These are phyloP conservation scores for Lycophotia porphyrea DNA, from an alignment of 2,888 invertebrate genomes.

Conservation along the genomic window DNA sequence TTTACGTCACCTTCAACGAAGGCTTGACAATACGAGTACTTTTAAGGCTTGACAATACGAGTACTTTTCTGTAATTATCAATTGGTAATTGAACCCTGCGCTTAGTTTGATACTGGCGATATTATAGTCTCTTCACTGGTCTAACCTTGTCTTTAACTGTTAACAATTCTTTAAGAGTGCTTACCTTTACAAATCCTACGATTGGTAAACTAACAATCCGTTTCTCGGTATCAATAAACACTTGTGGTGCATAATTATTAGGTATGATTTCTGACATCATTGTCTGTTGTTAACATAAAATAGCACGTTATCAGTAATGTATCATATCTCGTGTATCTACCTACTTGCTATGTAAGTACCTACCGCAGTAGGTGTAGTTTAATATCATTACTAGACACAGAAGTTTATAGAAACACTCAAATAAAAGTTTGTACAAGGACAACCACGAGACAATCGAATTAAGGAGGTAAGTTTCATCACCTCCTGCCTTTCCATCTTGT, in stretches of 20 bases:
- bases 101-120: not conserved
- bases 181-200: not conserved
- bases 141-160: not conserved
- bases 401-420: not conserved
- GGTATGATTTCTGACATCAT: not conserved
- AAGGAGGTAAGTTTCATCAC: not conserved
- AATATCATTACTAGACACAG: not conserved
- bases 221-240: not conserved
- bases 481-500: too few species aligned
- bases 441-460: too few species aligned
- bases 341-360: not conserved
- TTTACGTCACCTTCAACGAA: not conserved
- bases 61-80: slow-evolving; percentile 7
- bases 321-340: not conserved
- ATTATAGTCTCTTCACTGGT: not conserved
- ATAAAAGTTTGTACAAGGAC: not conserved
- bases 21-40: not conserved
- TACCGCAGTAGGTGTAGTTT: not conserved
- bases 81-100: not conserved
- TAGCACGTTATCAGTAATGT: not conserved
- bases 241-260: not conserved
- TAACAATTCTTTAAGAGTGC: not conserved
- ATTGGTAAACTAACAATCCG: not conserved
- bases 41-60: slow-evolving; percentile 8
- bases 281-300: not conserved